These are phyloP conservation scores for Meteorus cinctellus DNA, from an alignment of 2,888 invertebrate species.

Conservation along the genomic window DNA sequence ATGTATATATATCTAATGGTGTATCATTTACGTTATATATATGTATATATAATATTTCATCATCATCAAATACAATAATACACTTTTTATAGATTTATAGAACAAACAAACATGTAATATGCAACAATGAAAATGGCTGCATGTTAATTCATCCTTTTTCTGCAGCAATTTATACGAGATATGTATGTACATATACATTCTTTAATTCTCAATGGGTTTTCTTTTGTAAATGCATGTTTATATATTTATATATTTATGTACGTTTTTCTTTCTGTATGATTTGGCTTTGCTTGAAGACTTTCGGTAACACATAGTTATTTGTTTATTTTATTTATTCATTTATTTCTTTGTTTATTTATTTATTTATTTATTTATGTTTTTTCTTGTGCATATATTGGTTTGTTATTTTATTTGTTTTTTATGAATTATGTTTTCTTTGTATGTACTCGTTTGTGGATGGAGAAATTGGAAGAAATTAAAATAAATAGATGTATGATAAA, in stretches of 20 bases:
- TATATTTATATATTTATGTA: constrained; percentile 47
- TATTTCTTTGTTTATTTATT: no score
- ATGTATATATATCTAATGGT: constrained; percentile 52
- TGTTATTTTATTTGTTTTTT: constrained; percentile 1
- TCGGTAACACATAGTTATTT: constrained; percentile 62
- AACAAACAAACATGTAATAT: constrained; percentile 68
- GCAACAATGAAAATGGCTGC: constrained; percentile 65
- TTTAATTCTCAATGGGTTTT: neutral
- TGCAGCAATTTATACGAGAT: constrained; percentile 61
- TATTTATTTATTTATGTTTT: constrained; percentile 45
- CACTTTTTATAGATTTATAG: constrained; percentile 65
- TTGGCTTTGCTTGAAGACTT: constrained; percentile 64
- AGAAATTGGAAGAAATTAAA: neutral
- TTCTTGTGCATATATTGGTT: constrained; percentile 5
- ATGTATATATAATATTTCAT: constrained; percentile 67
- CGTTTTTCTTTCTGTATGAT: constrained; percentile 50
- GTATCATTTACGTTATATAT: constrained; percentile 53
- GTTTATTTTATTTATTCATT: constrained; percentile 24
- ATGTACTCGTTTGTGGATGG: neutral
- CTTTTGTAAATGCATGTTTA: constrained; percentile 52
- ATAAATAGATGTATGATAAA: neutral
- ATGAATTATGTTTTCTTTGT: neutral
- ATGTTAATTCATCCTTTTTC: constrained; percentile 56
- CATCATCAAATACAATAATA: constrained; percentile 67
- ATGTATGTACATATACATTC: constrained; percentile 55